Base-by-base conservation (phyloP, 2,797 vertebrate genomes). In the Anniella stebbinsi region DNA sequence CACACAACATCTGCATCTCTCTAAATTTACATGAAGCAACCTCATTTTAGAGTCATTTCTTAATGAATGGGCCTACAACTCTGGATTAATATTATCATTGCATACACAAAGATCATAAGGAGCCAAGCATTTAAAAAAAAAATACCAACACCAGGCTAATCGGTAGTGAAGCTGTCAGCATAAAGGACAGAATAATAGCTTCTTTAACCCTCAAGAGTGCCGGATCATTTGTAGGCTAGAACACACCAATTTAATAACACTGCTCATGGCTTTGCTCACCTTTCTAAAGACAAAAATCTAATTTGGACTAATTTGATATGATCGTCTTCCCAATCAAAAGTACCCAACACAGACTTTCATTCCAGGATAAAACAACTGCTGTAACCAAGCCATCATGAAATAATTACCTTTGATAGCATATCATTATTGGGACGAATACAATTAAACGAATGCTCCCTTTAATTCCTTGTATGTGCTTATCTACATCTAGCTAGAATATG, bases 241-340 rank as follows among this genome's bases (percentile, higher is more conserved):
- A 97, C 92, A 94, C 95, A 96, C 97, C 97, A 97, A 97, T 97
- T 97, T 97, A 96, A 96, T 97, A 97, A 90, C 80, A 97, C 96
- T 97, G 97, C 95, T 97, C 97, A 97, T 97, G 97, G 97, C 96
- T 97, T 97, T 97, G 95, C 96, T 97, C 97, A 97, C 97, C 97
- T 97, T 97, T 97, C 94, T 97, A 97, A 97, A 97, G 97, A 95
- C 97, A 97, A 97, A 98, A 97, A 96, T 95, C 97, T 97, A 97
- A 98, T 98, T 97, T 96, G 96, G 96, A 95, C 96, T 97, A 97
- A 97, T 97, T 97, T 97, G 96, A 96, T 97, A 97, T 96, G 96
- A 97, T 96, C 97, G 96, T 97, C 96, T 97, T 97, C 95, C 96
- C 95, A 95, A 96, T 97, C 96, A 97, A 96, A 97, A 96, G 70